These are phyloP conservation scores for Ichneumoninae sp. DNA, from an alignment of 2,888 invertebrate species.

Conservation along the genomic window DNA sequence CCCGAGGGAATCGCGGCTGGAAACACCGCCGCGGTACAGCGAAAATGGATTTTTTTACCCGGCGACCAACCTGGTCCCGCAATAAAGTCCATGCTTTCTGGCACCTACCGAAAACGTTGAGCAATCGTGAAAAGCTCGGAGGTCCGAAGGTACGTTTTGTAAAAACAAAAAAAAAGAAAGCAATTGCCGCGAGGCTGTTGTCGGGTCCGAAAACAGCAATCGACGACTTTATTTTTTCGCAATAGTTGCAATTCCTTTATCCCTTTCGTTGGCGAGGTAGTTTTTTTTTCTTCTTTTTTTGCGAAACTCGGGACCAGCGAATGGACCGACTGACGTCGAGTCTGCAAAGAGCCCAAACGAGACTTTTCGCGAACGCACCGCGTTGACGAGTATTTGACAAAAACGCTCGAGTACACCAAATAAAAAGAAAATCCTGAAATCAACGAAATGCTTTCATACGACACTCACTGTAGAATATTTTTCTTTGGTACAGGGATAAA, in stretches of 20 bases:
- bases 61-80: conserved; percentile 8
- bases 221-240: conserved; percentile 33
- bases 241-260: conserved; percentile 53
- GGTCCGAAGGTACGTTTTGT: not conserved
- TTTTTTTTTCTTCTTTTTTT: conserved; percentile 2
- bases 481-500: too few species aligned
- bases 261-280: conserved; percentile 11
- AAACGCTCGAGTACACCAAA: not conserved
- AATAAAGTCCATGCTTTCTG: not conserved
- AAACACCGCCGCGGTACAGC: not conserved
- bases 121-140: conserved; percentile 17
- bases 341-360: conserved; percentile 4
- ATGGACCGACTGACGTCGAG: conserved; percentile 3
- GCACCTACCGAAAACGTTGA: conserved; percentile 1
- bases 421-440: not conserved
- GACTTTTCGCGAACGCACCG: not conserved
- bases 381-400: not conserved
- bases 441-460: not conserved
- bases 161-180: not conserved
- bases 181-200: conserved; percentile 27
- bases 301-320: conserved; percentile 18
- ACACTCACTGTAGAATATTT: too few species aligned
- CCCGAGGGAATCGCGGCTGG: not conserved
- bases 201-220: conserved; percentile 35
- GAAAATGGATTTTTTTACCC: not conserved